Evolutionary conservation across 2,113 vertebrate genomes (phyloP).

Genomic region (Percina caprodes): DNA sequence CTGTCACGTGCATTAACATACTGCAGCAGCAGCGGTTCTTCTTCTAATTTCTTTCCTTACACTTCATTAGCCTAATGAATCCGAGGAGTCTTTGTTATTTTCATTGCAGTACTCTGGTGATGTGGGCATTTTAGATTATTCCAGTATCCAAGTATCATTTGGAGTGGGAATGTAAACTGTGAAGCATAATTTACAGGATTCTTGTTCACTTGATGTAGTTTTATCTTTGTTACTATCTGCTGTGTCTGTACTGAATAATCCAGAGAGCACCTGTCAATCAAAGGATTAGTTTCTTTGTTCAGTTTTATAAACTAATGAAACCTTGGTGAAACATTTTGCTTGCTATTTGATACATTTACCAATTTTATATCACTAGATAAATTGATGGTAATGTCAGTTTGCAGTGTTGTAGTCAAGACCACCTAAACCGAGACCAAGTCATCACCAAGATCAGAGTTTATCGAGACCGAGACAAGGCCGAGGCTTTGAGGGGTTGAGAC

Average conservation of each 20-base stretch:
- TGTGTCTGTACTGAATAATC: neutral
- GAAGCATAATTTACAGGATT: neutral
- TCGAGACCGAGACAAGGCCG: too few relatives aligned
- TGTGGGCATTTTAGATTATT: constrained; percentile 1
- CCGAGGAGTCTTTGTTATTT: neutral
- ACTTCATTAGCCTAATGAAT: constrained; percentile 30
- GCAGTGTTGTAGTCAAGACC: too few relatives aligned
- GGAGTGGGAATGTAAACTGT: neutral
- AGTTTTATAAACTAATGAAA: too few relatives aligned
- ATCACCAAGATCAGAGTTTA: too few relatives aligned
- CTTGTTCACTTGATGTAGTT: neutral
- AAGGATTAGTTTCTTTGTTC: neutral
- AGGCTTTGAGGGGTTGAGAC: too few relatives aligned
- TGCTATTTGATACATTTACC: too few relatives aligned
- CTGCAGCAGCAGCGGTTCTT: neutral
- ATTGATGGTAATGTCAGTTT: too few relatives aligned
- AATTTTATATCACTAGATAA: too few relatives aligned
- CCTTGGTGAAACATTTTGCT: too few relatives aligned
- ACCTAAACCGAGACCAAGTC: too few relatives aligned
- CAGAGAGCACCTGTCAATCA: neutral
- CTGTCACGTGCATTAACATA: constrained; percentile 23
- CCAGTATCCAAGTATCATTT: neutral
- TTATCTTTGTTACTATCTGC: neutral
- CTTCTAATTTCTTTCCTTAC: constrained; percentile 6
- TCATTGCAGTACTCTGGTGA: neutral